Evolutionary conservation across 2,797 vertebrate species (phyloP), one percentile per base, ranked within the genome.

Genomic region (Macropus fuliginosus): DNA sequence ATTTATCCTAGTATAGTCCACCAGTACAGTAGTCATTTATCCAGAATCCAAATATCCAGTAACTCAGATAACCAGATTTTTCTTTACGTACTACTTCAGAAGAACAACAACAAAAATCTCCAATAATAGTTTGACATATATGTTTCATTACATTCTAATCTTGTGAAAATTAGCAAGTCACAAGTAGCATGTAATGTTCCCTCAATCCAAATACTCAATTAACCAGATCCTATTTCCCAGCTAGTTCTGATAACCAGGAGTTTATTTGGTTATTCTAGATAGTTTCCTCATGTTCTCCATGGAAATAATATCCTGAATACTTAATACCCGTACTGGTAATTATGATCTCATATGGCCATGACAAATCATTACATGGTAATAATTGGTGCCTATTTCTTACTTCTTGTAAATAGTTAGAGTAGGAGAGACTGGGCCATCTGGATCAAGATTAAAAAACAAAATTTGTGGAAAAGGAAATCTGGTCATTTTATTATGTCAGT

Each of bases 1-100:
- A 87, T 97, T 96, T 96, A 94, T 96, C 93, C 90, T 91, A 87
- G 94, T 74, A 92, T 96, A 96, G 97, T 97, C 94, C 93, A 54
- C 57, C 54, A 52, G 54, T 52, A 96, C 94, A 96, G 96, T 55
- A 93, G 94, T 92, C 90, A 40, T 96, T 95, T 94, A 96, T 94
- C 92, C 94, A 95, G n/a, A 31, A 29, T 91, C 57, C 93, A 90
- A 92, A 96, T 94, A 94, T 94, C 16, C 34, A 95, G 87, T 95
- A 93, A 55, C n/a, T 87, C 94, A 90, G 94, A 91, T 94, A 87
- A 66, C 56, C 50, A 92, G 34, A 46, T 12, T 74, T 56, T 46
- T 93, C 59, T 52, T 74, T 24, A 24, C 92, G 5, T 92, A 5
- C 59, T 57, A 92, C 87, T 92, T 96, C 12, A 95, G 97, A 94